Percentiles rank a stretch among this genome's conserved stretches.
Conservation (phyloP, 2,797 vertebrate species). For the Gobionotothen gibberifrons region DNA sequence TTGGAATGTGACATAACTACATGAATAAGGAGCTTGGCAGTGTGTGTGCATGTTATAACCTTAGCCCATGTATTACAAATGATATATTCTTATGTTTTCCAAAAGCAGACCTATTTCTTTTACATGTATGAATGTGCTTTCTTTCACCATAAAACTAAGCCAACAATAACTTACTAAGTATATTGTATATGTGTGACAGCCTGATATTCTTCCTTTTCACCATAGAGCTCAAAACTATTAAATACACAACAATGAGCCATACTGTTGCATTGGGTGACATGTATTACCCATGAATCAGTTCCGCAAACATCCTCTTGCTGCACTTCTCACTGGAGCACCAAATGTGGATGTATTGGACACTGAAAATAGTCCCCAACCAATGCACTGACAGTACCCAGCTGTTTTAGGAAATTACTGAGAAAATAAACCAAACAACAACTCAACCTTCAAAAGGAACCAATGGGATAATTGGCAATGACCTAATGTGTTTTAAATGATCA, state of each 20-base stretch:
- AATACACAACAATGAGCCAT: not conserved
- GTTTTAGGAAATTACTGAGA: not conserved
- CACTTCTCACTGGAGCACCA: not conserved
- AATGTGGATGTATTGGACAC: not conserved
- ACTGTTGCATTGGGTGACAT: not conserved
- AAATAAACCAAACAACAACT: not conserved
- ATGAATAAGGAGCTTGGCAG: not conserved
- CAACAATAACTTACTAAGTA: not conserved
- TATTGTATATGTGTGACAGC: not conserved
- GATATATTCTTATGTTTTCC: not conserved
- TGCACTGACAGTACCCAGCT: no score
- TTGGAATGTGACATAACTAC: slow-evolving; percentile 4
- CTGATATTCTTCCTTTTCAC: not conserved
- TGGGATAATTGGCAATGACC: not conserved
- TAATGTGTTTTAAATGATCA: not conserved
- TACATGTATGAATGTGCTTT: not conserved
- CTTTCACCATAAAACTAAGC: not conserved
- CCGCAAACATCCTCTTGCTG: not conserved
- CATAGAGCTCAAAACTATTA: not conserved
- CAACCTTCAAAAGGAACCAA: not conserved
- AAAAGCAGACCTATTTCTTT: not conserved
- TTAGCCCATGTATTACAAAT: not conserved
- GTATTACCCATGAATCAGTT: not conserved
- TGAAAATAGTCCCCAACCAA: not conserved
- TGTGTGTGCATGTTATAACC: not conserved